Evolutionary conservation across 1,140 invertebrate species (phyloP), one percentile per base, ranked within the genome.

Genomic region (honey bee (Apis mellifera)): DNA sequence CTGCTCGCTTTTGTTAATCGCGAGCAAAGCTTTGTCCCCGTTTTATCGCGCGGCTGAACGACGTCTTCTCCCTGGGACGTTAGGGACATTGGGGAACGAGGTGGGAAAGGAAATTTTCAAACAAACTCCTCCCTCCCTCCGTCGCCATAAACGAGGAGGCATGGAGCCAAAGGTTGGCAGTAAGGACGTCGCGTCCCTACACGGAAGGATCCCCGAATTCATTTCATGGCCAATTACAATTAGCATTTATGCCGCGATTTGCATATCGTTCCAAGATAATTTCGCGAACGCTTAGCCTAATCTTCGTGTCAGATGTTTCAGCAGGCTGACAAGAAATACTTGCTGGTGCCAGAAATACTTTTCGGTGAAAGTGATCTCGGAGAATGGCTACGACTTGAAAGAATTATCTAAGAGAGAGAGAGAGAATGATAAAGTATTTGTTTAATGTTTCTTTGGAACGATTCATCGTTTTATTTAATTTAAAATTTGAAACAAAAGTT

Each of bases 241-340:
- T 91, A 91, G 79, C 89, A 89, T 91, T 90, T 89, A 86, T 89
- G 84, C 54, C 83, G n/a, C 77, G 77, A 90, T 91, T 91, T 90
- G 88, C 90, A 90, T 91, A 86, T 89, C 87, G 84, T 89, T 86
- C 76, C 69, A 79, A 84, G 86, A 90, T 89, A 84, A 89, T 89
- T 89, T 85, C 60, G 73, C 78, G 77, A 81, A 86, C 85, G 85
- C 85, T 89, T 87, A 89, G 88, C 82, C 87, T 89, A 89, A 89
- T 86, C 88, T 87, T 60, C 59, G 81, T 86, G 84, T 86, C 79
- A 84, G 84, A 83, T 84, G 88, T 66, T 64, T 87, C 65, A 15
- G 13, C 26, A 15, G 48, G n/a, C 15, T 42, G 60, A 32, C 75
- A 78, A 82, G 86, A 62, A 88, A 64, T 59, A 17, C 52, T 66